A percentile compares a stretch with the other conserved stretches of the same genome.
Evolutionary conservation across 2,797 vertebrate species (phyloP).

Genomic region (Spheniscus humboldti): DNA sequence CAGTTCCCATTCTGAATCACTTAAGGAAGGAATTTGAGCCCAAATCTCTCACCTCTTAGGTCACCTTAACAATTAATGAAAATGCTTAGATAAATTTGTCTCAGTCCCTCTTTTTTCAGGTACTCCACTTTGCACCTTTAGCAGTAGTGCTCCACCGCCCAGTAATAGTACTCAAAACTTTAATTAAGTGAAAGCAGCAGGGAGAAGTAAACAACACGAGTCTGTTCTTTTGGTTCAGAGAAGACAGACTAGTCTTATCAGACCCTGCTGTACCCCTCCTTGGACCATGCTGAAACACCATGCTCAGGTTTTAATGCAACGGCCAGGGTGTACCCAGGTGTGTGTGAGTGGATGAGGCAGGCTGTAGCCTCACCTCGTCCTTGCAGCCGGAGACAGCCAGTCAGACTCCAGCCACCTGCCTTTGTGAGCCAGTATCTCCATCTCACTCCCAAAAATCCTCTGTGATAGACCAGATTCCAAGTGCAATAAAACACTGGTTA

Average conservation of each 20-base stretch:
- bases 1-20: not conserved
- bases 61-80: not conserved
- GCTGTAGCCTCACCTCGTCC: not conserved
- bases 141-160: not conserved
- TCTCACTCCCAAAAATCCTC: not conserved
- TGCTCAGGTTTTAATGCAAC: not conserved
- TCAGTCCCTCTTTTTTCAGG: not conserved
- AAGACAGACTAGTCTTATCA: not conserved
- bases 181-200: slow-evolving; percentile 13
- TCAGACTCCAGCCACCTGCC: not conserved
- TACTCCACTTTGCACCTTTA: not conserved
- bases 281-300: not conserved
- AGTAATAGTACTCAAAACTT: not conserved
- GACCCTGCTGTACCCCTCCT: not conserved
- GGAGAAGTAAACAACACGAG: not conserved
- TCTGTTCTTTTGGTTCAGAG: not conserved
- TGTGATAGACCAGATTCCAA: not conserved
- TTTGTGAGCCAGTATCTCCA: not conserved
- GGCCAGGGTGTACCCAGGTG: too few species aligned
- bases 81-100: not conserved
- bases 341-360: not conserved
- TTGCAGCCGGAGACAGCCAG: not conserved
- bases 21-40: not conserved
- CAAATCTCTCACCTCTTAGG: not conserved
- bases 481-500: not conserved